phyloP scores from a whole-genome alignment of 2,888 invertebrate genomes.

The Anthoptus insignis region DNA sequence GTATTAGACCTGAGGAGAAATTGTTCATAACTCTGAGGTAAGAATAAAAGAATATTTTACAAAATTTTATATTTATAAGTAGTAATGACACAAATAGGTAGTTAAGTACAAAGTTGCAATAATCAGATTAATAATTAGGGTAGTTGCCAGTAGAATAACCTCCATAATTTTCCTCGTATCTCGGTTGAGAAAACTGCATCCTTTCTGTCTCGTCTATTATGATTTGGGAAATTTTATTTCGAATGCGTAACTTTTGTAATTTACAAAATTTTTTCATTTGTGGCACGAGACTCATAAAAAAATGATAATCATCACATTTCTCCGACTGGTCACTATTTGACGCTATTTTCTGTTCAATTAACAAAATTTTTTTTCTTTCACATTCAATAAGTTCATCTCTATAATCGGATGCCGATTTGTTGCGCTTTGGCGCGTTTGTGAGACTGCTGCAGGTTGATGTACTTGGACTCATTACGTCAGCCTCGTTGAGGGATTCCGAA shows the following conservation, averaged over 20 bases:
- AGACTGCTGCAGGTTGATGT: slow-evolving; percentile 11
- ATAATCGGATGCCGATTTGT: slow-evolving; percentile 47
- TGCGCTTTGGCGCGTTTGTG: slow-evolving; percentile 46
- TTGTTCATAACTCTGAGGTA: slow-evolving; percentile 49
- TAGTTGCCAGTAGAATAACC: slow-evolving; percentile 48
- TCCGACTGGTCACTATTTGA: slow-evolving; percentile 41
- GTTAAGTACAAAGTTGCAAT: slow-evolving; percentile 31
- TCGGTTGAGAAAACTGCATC: slow-evolving; percentile 44
- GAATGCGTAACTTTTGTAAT: slow-evolving; percentile 32
- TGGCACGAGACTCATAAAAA: slow-evolving; percentile 12
- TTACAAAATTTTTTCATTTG: slow-evolving; percentile 27
- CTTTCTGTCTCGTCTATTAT: slow-evolving; percentile 48
- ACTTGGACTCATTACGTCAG: slow-evolving; percentile 4
- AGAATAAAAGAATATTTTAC: slow-evolving; percentile 48
- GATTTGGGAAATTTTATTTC: slow-evolving; percentile 21
- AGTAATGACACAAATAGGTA: slow-evolving; percentile 6
- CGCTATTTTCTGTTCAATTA: slow-evolving; percentile 49
- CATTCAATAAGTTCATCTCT: slow-evolving; percentile 46
- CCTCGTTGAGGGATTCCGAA: slow-evolving; percentile 7
- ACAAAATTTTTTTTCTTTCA: slow-evolving; percentile 47
- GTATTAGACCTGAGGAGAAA: slow-evolving; percentile 49
- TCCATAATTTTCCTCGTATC: slow-evolving; percentile 39
- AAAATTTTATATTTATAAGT: slow-evolving; percentile 41
- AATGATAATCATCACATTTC: slow-evolving; percentile 48
- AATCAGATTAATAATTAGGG: slow-evolving; percentile 44